phyloP scores from a whole-genome alignment of 2,797 vertebrate species.

The Streptopelia turtur region DNA sequence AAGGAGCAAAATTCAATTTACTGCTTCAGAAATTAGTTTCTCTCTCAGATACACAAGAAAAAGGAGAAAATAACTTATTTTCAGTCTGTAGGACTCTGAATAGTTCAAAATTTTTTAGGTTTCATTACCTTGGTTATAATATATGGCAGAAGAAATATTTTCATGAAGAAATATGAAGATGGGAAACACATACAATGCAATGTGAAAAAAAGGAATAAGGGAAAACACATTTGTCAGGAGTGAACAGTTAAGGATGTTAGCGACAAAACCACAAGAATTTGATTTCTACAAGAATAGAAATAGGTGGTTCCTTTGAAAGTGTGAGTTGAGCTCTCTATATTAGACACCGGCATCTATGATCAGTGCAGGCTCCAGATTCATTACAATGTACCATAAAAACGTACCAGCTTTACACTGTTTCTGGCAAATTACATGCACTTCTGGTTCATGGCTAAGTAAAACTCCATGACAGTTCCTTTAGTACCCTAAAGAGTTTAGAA shows the following conservation, averaged over 20 bases:
- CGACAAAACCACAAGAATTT: neutral
- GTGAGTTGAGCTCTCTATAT: neutral
- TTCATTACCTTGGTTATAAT: neutral
- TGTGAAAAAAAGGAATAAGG: neutral
- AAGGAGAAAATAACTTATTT: neutral
- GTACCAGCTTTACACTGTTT: accelerated
- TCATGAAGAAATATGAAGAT: neutral
- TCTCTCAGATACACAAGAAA: neutral
- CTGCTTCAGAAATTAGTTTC: neutral
- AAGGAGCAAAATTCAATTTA: neutral
- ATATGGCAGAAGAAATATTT: neutral
- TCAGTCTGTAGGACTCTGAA: neutral
- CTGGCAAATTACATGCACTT: neutral
- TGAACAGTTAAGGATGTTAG: neutral
- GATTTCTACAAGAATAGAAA: neutral
- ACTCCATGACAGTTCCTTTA: neutral
- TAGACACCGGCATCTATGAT: neutral
- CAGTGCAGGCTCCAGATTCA: neutral
- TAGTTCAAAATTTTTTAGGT: neutral
- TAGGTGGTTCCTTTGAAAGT: neutral
- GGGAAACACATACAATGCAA: neutral
- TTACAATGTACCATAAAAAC: neutral
- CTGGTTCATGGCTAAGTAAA: neutral
- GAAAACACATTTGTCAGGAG: neutral
- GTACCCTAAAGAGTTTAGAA: neutral